Evolutionary conservation across 2,797 vertebrate genomes (phyloP), one percentile per base, ranked within the genome.

Genomic region (Hippocampus kuda): DNA sequence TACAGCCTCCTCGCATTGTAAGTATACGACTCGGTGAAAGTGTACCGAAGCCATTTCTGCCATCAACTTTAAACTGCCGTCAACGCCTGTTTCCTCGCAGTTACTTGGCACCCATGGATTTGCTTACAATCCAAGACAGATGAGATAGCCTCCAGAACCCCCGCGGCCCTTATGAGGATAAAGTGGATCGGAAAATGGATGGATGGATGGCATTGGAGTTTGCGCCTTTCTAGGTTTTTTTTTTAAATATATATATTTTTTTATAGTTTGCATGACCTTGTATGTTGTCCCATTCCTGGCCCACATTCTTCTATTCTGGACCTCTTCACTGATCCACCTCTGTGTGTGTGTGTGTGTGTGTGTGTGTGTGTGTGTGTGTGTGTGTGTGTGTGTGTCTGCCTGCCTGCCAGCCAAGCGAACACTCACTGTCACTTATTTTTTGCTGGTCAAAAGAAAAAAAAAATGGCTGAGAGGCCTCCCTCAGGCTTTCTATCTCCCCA

Each of bases 391-490:
- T 54, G 51, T 54, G 51, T 54, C 1, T 10, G 51, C n/a, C 51
- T 18, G 75, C 78, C 84, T 86, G 84, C 83, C 86, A 86, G 77
- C 66, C 60, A 38, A 72, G 68, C 74, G 75, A 83, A 78, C 79
- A 81, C 78, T 82, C 73, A 79, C 83, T 87, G 86, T 89, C 86
- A 87, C 57, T 87, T 84, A 84, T 80, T 83, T 71, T 74, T 59
- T 59, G 56, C 66, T 75, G 41, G 64, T 84, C 81, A 30, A 59
- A 60, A 30, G 30, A 15, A 57, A 57, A 59, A 59, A 77, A 79
- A 65, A 65, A 78, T 77, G 71, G 56, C 81, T 54, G 51, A 65
- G 74, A 77, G 79, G 34, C 0, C 59, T 75, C 85, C 82, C 79
- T 69, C 34, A 65, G 81, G 84, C 70, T 59, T n/a, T 48, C 78